Conservation (phyloP, 2,888 invertebrate species). For the Odontocolon sp. region DNA sequence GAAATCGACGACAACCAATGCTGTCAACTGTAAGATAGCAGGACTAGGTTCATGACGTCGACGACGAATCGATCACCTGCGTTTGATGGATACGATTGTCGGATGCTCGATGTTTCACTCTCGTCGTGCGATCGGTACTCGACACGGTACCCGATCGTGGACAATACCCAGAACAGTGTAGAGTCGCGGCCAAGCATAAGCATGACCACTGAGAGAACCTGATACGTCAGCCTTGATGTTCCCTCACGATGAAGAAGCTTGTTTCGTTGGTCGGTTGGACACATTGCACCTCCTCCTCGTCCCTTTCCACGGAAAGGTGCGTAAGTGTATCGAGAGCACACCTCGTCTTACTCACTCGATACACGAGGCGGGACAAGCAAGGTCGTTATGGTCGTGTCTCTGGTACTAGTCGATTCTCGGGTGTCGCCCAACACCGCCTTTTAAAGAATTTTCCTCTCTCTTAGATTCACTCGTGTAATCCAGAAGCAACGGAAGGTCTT, state of each 20-base stretch:
- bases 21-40: background rate
- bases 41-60: conserved; percentile 10
- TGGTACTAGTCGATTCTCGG: conserved; percentile 50
- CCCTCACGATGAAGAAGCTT: conserved; percentile 12
- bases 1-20: background rate
- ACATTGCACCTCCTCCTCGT: conserved; percentile 37
- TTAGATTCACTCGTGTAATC: conserved; percentile 29
- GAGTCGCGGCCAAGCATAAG: background rate
- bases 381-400: conserved; percentile 54
- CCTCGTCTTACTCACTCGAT: conserved; percentile 55
- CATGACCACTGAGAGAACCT: conserved; percentile 58
- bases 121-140: conserved; percentile 34
- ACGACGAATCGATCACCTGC: conserved; percentile 44
- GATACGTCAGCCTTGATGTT: conserved; percentile 69
- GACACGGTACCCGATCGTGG: conserved; percentile 68
- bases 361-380: conserved; percentile 40
- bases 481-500: conserved; percentile 38
- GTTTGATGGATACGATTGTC: conserved; percentile 26
- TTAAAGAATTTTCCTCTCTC: conserved; percentile 29
- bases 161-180: conserved; percentile 64
- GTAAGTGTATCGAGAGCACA: conserved; percentile 57
- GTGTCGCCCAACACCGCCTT: conserved; percentile 46
- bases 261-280: conserved; percentile 29
- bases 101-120: conserved; percentile 32
- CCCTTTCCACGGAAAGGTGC: conserved; percentile 25